A percentile compares a stretch with the other conserved stretches of the same genome.
Evolutionary conservation across 1,140 invertebrate species (phyloP).

Genomic region (Aporrectodea caliginosa): DNA sequence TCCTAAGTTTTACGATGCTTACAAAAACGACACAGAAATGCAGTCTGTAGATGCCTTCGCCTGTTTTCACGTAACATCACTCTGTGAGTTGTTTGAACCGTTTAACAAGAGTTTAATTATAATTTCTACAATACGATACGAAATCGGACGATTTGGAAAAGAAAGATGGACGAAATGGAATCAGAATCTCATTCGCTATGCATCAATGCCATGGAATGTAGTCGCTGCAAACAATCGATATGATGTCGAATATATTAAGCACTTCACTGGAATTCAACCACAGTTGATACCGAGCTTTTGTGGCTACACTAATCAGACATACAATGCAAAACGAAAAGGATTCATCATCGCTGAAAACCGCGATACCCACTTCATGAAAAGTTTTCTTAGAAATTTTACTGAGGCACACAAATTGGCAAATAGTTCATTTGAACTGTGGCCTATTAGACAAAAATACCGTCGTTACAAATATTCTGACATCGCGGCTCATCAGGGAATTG

Average conservation of each 20-base stretch:
- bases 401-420: background rate
- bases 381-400: slow-evolving; percentile 2
- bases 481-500: slow-evolving; percentile 29
- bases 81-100: slow-evolving; percentile 32
- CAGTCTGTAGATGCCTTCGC: slow-evolving; percentile 27
- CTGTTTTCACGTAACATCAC: slow-evolving; percentile 30
- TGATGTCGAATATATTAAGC: slow-evolving; percentile 30
- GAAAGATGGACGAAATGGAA: slow-evolving; percentile 30
- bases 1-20: slow-evolving; percentile 27
- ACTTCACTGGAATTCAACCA: slow-evolving; percentile 10
- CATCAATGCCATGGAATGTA: slow-evolving; percentile 13
- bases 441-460: slow-evolving; percentile 8
- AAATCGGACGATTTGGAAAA: slow-evolving; percentile 22
- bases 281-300: slow-evolving; percentile 1
- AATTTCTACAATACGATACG: slow-evolving; percentile 29
- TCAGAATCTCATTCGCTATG: slow-evolving; percentile 20
- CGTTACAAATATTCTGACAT: slow-evolving; percentile 17
- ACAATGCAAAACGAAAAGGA: background rate
- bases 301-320: slow-evolving; percentile 3
- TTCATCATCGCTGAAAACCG: background rate
- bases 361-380: background rate
- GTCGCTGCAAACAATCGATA: slow-evolving; percentile 27
- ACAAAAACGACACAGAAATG: slow-evolving; percentile 33
- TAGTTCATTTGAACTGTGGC: background rate
- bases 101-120: slow-evolving; percentile 35